A percentile compares a stretch with the other conserved stretches of the same genome.
phyloP scores from a whole-genome alignment of 2,113 vertebrate genomes.

The Ammospiza caudacuta region DNA sequence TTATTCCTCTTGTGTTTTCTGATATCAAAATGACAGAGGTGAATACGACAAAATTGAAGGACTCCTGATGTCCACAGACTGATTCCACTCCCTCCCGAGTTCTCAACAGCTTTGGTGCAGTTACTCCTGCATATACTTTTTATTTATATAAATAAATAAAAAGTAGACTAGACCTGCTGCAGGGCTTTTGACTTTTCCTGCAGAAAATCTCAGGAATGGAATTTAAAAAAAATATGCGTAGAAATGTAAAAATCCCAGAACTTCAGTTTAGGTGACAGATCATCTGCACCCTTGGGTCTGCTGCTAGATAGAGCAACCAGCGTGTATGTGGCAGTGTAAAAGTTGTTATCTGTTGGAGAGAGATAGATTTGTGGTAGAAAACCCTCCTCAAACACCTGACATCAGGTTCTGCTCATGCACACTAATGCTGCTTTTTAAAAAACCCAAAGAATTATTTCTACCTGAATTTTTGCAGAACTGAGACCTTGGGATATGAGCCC shows the following conservation, averaged over 20 bases:
- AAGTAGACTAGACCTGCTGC: background rate
- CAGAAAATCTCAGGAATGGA: background rate
- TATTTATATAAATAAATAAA: background rate
- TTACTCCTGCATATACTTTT: background rate
- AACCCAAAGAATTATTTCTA: background rate
- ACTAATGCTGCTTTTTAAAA: background rate
- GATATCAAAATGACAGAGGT: background rate
- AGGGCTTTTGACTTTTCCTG: background rate
- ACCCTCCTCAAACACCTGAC: background rate
- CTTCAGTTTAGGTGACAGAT: background rate
- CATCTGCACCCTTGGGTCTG: background rate
- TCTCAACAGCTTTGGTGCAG: rapidly evolving
- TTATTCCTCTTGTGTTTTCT: background rate
- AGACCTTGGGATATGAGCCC: background rate
- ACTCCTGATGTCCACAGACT: background rate
- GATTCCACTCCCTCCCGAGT: background rate
- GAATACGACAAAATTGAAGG: background rate
- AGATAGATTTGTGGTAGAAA: background rate
- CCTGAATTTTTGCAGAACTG: background rate
- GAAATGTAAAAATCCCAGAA: background rate
- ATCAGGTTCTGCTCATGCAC: background rate
- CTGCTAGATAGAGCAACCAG: background rate
- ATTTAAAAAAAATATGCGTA: rapidly evolving
- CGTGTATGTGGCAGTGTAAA: background rate
- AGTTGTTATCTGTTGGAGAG: background rate